Evolutionary conservation across 2,797 vertebrate genomes (phyloP), one percentile per base, ranked within the genome.

Genomic region (Arrhamphus sclerolepis): DNA sequence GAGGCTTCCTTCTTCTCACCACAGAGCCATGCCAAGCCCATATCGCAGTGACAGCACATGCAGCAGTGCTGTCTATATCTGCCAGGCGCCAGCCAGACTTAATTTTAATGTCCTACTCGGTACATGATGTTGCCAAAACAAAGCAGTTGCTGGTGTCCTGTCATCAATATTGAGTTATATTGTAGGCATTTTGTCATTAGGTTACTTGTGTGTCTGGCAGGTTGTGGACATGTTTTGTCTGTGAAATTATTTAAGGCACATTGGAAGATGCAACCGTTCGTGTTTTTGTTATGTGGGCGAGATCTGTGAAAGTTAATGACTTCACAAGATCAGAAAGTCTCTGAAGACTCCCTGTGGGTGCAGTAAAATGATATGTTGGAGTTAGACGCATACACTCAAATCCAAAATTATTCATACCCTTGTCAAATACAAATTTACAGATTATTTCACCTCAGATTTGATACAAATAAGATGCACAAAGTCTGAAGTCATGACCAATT

Each of bases 221-320:
- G 22, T 39, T 5, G 0, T 5, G 51, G 47, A 54, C 34, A 22
- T 52, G 46, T 7, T 20, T 43, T 52, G 21, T 55, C 40, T 56
- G 19, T 58, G 49, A 34, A 28, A 3, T 7, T 49, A 29, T 66
- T 65, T 46, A 19, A 19, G 31, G 56, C 7, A 20, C 69, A 58
- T 72, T 79, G 70, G 47, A 54, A 56, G 62, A 47, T 21, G 6
- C 50, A 11, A 46, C 40, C 18, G 41, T 56, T 72, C 34, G 50
- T 29, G n/a, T 42, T 46, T 17, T 58, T 7, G 8, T 19, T 46
- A 21, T 56, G 52, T 44, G 31, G 52, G 20, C 0, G 24, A 52
- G 19, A 29, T 52, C 18, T 59, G 17, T 68, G 31, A 34, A 55
- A 1, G 24, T 49, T 51, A 20, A 50, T 44, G 47, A 57, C 39